Conservation (phyloP, 1,140 invertebrate genomes). For the Hypsibius dujardini region DNA sequence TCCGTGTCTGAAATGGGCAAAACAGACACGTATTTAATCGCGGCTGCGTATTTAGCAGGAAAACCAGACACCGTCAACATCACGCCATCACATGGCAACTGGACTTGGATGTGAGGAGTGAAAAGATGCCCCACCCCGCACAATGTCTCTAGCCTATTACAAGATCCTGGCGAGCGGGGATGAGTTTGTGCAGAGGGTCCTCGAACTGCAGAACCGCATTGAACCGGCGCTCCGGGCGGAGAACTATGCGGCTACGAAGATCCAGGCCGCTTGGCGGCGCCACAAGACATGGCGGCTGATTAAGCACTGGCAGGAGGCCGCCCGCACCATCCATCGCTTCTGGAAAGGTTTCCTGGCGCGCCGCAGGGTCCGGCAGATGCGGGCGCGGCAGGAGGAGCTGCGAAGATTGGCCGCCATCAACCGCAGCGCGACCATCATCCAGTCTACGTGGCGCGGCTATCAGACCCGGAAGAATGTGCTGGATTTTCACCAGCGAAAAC, state of each 20-base stretch:
- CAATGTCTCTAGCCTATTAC: slow-evolving; percentile 18
- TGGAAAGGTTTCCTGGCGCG: neutral
- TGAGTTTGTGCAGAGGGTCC: neutral
- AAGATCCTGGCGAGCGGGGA: slow-evolving; percentile 17
- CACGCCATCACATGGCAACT: too few species aligned
- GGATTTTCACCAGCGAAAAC: neutral
- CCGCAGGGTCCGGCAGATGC: neutral
- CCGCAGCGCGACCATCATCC: neutral
- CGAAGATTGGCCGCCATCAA: neutral
- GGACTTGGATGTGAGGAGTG: too few species aligned
- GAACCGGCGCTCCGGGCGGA: neutral
- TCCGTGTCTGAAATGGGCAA: slow-evolving; percentile 58
- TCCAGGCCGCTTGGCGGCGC: neutral
- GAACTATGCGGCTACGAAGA: slow-evolving; percentile 1
- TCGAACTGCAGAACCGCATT: neutral
- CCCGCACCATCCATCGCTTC: neutral
- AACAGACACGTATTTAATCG: too few species aligned
- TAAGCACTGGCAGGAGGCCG: neutral
- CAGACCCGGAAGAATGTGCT: neutral
- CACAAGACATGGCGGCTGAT: neutral
- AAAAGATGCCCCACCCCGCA: too few species aligned
- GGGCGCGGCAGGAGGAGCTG: neutral
- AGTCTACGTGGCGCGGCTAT: slow-evolving; percentile 9
- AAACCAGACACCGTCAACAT: too few species aligned
- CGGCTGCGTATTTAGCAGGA: too few species aligned